Evolutionary conservation across 2,888 invertebrate species (phyloP), one percentile per base, ranked within the genome.

Genomic region (Smittia sp.): DNA sequence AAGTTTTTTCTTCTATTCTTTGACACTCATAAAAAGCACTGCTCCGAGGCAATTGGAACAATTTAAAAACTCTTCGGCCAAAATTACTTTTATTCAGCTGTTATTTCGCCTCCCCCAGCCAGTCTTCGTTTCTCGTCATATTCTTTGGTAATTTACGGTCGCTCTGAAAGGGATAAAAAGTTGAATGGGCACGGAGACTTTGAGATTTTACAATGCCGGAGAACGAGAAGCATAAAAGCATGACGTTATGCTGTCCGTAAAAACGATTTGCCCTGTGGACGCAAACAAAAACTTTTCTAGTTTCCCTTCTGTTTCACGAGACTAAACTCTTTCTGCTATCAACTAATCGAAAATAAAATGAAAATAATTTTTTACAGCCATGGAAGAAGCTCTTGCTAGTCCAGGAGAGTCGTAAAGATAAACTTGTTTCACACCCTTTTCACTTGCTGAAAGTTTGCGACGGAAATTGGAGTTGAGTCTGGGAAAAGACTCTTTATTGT

Each of bases 41-140:
- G 39, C 67, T 41, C 39, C 38, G 22, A 27, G 67, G 41, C 67
- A 39, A 67, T 67, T 20, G 67, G 67, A 67, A 67, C 67, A 67
- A 39, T 67, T 67, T 67, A 67, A 67, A 67, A 39, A 39, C 3
- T 46, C 3, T n/a, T 46, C 46, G 32, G 9, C 46, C 2, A 11
- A 46, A 46, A 15, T 46, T 46, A 46, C 46, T 46, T 46, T 46
- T 15, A 15, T 46, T 46, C 46, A n/a, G 3, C 15, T 46, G 46
- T 46, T 46, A 13, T 46, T 46, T n/a, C 46, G 11, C 46, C 15
- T 46, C 46, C 11, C 2, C 15, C 11, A 7, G n/a, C 46, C 46
- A 46, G 15, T 11, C 46, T 2, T 46, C 11, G 38, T 38, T 38
- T 38, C 11, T 38, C 46, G 15, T 46, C 46, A 46, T 46, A 46